These are phyloP conservation scores for Neoarius graeffei DNA, from an alignment of 2,113 vertebrate genomes.

Conservation along the genomic window DNA sequence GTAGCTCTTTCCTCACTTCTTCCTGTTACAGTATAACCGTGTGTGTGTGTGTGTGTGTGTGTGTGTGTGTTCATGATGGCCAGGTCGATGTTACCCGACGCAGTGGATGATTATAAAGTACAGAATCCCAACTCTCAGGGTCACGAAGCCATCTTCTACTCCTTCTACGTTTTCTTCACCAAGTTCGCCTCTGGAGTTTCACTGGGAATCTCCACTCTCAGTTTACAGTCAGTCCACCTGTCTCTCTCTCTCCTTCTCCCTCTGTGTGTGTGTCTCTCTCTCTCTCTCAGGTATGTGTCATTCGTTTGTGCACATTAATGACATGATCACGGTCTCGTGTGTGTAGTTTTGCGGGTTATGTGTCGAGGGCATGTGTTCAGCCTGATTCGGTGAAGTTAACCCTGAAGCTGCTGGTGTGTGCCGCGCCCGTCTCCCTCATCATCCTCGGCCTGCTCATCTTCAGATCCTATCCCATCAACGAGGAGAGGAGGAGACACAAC, in stretches of 20 bases:
- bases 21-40: neutral
- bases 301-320: neutral
- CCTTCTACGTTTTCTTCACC: constrained; percentile 95
- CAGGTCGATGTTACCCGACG: constrained; percentile 95
- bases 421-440: constrained; percentile 82
- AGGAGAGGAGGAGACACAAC: constrained; percentile 82
- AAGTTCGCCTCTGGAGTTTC: constrained; percentile 93
- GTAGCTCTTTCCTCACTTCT: neutral
- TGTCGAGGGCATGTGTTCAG: constrained; percentile 79
- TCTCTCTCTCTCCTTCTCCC: neutral
- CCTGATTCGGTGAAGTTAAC: constrained; percentile 78
- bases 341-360: constrained; percentile 87
- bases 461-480: constrained; percentile 86
- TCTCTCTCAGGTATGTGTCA: neutral
- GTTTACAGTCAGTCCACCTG: constrained; percentile 81
- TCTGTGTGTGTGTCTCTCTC: neutral
- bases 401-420: constrained; percentile 86
- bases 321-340: neutral
- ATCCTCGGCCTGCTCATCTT: constrained; percentile 84
- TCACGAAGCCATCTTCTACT: constrained; percentile 93
- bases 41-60: neutral
- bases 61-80: neutral
- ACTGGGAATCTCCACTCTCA: constrained; percentile 89
- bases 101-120: constrained; percentile 90
- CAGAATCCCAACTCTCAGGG: constrained; percentile 78